Conservation (phyloP, 2,797 vertebrate species). For the Falco columbarius region DNA sequence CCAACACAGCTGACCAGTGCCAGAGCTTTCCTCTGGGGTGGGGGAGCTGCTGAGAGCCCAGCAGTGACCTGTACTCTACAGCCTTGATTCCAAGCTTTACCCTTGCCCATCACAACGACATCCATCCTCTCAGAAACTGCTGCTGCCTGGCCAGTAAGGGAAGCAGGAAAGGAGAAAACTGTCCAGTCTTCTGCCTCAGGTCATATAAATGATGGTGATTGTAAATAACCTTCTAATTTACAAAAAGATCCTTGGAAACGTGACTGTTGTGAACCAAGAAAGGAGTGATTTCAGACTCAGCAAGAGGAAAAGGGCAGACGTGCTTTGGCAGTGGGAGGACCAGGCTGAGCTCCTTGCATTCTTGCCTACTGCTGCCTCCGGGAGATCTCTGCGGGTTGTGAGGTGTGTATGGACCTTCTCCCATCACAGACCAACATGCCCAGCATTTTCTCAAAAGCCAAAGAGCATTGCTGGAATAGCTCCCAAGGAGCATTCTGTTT, state of each 20-base stretch:
- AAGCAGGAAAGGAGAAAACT: neutral
- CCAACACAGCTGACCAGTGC: neutral
- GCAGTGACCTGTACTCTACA: neutral
- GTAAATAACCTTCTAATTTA: neutral
- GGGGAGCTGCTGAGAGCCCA: neutral
- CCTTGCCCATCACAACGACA: neutral
- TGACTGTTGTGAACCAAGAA: neutral
- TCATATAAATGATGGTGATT: neutral
- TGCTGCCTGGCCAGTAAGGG: neutral
- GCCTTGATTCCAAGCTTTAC: neutral
- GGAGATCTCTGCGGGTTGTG: neutral
- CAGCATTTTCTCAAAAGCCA: neutral
- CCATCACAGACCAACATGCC: fast-evolving
- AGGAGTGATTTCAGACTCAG: neutral
- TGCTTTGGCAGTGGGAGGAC: neutral
- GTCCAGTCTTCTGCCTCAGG: neutral
- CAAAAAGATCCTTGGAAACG: neutral
- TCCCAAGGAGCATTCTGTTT: neutral
- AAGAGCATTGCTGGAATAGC: neutral
- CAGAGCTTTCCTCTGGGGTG: neutral
- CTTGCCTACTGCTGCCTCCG: neutral
- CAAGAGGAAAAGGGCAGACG: neutral
- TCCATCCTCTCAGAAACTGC: neutral
- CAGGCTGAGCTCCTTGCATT: neutral
- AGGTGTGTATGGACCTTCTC: neutral